Evolutionary conservation across 2,797 vertebrate species (phyloP).

Genomic region (Rhinophrynus dorsalis): DNA sequence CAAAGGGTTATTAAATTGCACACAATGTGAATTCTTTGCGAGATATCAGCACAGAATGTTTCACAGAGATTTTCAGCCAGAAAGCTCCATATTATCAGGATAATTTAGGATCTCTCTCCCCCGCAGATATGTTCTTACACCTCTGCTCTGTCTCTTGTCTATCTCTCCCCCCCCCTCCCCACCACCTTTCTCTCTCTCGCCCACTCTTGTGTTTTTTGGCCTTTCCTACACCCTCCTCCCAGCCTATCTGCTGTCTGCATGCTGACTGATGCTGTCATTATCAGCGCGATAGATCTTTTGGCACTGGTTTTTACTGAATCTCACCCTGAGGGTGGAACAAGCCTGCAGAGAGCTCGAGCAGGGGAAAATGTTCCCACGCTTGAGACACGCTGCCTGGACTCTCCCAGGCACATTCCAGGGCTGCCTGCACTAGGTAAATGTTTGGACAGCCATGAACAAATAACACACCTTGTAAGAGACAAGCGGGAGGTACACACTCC

Average conservation of each 20-base stretch:
- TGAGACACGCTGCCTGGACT: constrained; percentile 75
- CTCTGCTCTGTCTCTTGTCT: constrained; percentile 49
- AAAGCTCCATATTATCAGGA: constrained; percentile 42
- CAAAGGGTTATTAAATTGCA: not conserved
- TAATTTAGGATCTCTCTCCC: constrained; percentile 47
- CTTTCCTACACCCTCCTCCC: constrained; percentile 43
- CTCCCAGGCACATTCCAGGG: constrained; percentile 87
- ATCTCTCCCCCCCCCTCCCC: constrained; percentile 31
- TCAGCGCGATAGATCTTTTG: constrained; percentile 90
- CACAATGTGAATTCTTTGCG: not conserved
- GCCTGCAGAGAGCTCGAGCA: constrained; percentile 87
- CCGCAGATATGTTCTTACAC: constrained; percentile 50
- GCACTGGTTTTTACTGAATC: constrained; percentile 87
- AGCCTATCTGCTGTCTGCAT: constrained; percentile 60
- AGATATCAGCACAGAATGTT: constrained; percentile 25
- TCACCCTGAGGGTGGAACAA: constrained; percentile 84
- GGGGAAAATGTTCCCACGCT: constrained; percentile 94
- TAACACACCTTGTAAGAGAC: constrained; percentile 95
- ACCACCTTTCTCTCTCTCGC: constrained; percentile 57
- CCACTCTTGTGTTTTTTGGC: constrained; percentile 54
- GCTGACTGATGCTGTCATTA: constrained; percentile 89
- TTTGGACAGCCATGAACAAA: constrained; percentile 98
- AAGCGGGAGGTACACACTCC: constrained; percentile 66
- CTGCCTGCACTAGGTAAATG: constrained; percentile 93
- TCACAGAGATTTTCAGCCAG: constrained; percentile 23